Percentiles rank a stretch among this genome's conserved stretches.
Evolutionary conservation across 2,888 invertebrate species (phyloP).

Genomic region (Tanypteryx hageni): DNA sequence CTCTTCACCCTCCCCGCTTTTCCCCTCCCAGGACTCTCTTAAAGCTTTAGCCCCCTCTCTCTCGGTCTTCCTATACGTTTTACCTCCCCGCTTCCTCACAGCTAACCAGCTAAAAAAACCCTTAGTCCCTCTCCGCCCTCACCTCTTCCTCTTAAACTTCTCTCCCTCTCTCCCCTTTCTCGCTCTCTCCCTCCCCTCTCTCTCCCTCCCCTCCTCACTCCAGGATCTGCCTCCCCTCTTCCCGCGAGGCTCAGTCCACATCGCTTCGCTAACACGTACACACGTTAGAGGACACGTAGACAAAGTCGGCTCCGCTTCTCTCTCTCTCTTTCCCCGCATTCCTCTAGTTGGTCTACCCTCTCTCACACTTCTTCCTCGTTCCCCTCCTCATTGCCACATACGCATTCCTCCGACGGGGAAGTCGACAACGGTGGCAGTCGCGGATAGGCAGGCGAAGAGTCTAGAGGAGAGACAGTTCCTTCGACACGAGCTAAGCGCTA

Average conservation of each 20-base stretch:
- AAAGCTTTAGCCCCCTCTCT: background rate
- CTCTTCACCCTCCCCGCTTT: background rate
- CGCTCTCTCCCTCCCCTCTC: background rate
- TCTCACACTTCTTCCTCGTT: constrained; percentile 50
- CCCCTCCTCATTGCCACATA: constrained; percentile 53
- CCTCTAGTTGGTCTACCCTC: constrained; percentile 15
- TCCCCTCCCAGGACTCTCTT: background rate
- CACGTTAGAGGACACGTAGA: constrained; percentile 19
- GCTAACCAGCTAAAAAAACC: no score
- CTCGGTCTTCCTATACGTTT: background rate
- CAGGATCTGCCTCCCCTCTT: background rate
- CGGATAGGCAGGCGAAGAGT: background rate
- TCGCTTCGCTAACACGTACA: constrained; percentile 23
- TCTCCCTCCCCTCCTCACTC: constrained; percentile 1
- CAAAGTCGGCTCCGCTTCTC: constrained; percentile 27
- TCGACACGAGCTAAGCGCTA: no score
- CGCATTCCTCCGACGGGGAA: constrained; percentile 34
- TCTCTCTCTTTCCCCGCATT: constrained; percentile 49
- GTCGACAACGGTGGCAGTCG: constrained; percentile 1
- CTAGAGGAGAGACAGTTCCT: background rate
- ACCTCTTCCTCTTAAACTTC: constrained; percentile 2
- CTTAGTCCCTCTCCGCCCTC: background rate
- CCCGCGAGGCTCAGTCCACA: constrained; percentile 6
- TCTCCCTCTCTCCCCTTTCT: background rate
- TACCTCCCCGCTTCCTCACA: background rate